Conservation (phyloP, 1,140 invertebrate genomes). For the Brachionus calyciflorus region DNA sequence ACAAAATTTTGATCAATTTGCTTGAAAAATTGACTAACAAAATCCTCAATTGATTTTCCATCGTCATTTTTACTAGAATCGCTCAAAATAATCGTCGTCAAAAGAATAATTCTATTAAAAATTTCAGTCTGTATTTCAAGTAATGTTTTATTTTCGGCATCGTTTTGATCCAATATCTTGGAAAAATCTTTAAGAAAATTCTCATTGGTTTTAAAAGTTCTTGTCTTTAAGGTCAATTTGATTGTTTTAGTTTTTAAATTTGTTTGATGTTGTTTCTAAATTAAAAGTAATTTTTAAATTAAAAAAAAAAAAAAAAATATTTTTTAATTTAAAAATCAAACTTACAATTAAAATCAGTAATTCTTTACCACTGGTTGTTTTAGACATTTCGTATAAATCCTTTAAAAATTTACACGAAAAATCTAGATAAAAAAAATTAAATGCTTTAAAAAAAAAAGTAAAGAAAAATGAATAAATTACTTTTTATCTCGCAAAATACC, state of each 20-base stretch:
- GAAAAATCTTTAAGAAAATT: constrained; percentile 17
- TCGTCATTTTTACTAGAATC: not conserved
- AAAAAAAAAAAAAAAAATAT: not conserved
- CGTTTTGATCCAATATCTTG: not conserved
- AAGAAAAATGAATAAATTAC: too few species aligned
- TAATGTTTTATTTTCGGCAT: not conserved
- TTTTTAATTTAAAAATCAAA: not conserved
- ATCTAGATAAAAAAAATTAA: too few species aligned
- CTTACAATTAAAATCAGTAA: constrained; percentile 16
- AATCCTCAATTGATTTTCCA: constrained; percentile 21
- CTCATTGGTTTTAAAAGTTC: not conserved
- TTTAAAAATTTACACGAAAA: not conserved
- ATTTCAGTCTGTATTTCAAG: constrained; percentile 2
- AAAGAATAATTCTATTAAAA: constrained; percentile 1
- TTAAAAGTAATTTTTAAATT: too few species aligned
- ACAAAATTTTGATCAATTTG: not conserved
- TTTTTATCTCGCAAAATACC: not conserved
- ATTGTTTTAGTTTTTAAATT: not conserved
- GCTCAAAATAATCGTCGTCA: constrained; percentile 20
- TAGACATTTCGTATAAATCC: constrained; percentile 1
- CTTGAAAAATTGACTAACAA: constrained; percentile 23
- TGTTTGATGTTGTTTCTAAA: constrained; percentile 30
- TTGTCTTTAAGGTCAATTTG: not conserved
- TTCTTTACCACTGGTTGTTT: not conserved
- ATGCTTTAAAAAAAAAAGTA: too few species aligned